Base-by-base conservation (phyloP, 2,888 invertebrate species). In the Buathra laborator region DNA sequence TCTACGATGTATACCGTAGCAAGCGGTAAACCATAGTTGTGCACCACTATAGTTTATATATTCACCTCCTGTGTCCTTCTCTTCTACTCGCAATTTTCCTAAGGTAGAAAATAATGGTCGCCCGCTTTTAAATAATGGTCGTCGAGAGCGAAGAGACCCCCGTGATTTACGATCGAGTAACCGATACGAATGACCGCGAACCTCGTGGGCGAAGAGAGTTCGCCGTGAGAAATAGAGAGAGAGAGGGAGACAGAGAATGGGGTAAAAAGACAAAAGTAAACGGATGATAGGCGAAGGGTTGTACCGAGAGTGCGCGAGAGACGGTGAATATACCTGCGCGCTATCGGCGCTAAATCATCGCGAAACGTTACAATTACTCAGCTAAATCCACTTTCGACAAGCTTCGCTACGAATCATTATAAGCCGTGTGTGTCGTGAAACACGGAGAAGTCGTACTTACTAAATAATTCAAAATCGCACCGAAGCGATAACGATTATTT, bases 341-440 rank as follows among this genome's bases (percentile, higher is more conserved):
- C n/a, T 79, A 83, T 83, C 81, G 24, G 24, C 24, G 77, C 74
- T 81, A 56, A 82, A 83, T 85, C 75, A 84, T 84, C 72, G 80
- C 80, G 71, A 76, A 79, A 84, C 84, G 80, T 84, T 84, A 80
- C 84, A 84, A 84, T 84, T 84, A 84, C 71, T 76, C 71, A 80
- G 80, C 80, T 84, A 76, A 51, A 62, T 14, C 62, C 70, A 32
- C 68, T 75, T 64, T 51, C 43, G 29, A 37, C 12, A 24, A 62
- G n/a, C n/a, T 44, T 71, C 53, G 43, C 16, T 46, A 10, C 37
- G 46, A 32, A 7, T 51, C 44, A 16, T 53, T 29, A n/a, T 51
- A 5, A 4, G 56, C 19, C 24, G 56, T 9, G 12, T 51, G 24
- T 59, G 43, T 37, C 2, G 46, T 24, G 24, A 24, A 2, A 1